Conservation (phyloP, 2,113 vertebrate species). For the Fregata magnificens region DNA sequence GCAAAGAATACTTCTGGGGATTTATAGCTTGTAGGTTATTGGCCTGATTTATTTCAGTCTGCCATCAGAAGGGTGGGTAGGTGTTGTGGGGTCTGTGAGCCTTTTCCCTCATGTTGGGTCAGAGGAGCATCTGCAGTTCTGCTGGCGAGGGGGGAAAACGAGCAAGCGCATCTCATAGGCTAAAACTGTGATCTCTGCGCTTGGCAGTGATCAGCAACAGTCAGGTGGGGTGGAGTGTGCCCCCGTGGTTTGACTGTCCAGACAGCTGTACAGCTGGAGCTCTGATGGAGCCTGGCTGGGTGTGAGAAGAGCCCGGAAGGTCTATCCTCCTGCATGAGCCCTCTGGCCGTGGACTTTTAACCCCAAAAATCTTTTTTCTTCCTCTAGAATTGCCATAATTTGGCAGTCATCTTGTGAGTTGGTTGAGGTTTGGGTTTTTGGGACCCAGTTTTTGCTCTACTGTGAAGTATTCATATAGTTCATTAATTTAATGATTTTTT, state of each 20-base stretch:
- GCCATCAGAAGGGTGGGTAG: not conserved
- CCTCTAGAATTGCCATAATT: not conserved
- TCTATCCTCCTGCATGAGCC: not conserved
- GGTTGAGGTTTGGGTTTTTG: not conserved
- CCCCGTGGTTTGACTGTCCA: not conserved
- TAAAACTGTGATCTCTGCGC: accelerated
- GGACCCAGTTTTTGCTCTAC: not conserved
- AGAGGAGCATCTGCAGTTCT: not conserved
- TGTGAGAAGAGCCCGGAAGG: not conserved
- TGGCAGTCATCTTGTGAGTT: not conserved
- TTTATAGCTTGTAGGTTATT: not conserved
- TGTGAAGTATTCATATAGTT: not conserved
- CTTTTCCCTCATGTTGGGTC: accelerated
- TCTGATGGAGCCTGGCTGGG: not conserved
- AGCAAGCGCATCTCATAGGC: accelerated
- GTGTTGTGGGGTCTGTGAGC: not conserved
- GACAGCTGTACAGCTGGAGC: not conserved
- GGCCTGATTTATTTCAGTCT: not conserved
- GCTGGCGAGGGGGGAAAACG: accelerated
- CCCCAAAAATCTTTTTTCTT: not conserved
- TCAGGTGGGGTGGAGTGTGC: not conserved
- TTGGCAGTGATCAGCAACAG: not conserved
- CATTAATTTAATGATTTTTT: not conserved
- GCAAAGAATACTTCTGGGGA: not conserved
- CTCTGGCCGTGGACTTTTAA: not conserved